Percentiles rank a stretch among this genome's conserved stretches.
These are phyloP conservation scores for Phoenicopterus ruber DNA, from an alignment of 2,113 vertebrate genomes.

Conservation along the genomic window DNA sequence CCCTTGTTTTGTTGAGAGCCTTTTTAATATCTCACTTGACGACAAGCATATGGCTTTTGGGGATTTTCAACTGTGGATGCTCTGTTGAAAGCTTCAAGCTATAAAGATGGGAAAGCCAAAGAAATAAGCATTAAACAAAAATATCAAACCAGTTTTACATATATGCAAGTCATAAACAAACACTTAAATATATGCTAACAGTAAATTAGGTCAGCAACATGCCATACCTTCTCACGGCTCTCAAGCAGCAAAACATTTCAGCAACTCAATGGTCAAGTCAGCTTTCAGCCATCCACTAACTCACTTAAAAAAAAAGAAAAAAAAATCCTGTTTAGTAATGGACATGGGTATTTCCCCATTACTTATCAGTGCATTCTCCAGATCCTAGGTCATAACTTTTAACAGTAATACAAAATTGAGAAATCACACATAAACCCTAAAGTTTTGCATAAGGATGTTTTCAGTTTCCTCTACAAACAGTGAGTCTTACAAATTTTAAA, in stretches of 20 bases:
- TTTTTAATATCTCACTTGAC: background rate
- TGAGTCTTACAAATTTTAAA: background rate
- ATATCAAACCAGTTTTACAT: background rate
- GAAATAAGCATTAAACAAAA: background rate
- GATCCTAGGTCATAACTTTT: background rate
- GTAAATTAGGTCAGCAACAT: background rate
- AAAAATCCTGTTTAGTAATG: background rate
- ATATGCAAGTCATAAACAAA: background rate
- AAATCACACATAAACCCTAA: background rate
- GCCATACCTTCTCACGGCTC: conserved; percentile 70
- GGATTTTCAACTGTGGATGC: background rate
- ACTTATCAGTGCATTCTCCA: background rate
- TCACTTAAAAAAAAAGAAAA: conserved; percentile 24
- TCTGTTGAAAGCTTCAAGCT: background rate
- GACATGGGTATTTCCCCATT: background rate
- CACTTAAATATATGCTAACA: background rate
- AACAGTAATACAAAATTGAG: background rate
- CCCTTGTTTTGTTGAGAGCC: background rate
- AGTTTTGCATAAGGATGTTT: background rate
- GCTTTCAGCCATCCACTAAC: conserved; percentile 56
- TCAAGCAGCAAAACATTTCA: conserved; percentile 75
- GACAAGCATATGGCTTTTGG: background rate
- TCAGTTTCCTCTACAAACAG: background rate
- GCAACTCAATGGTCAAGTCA: conserved; percentile 3
- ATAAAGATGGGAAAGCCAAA: background rate